Evolutionary conservation across 2,888 invertebrate genomes (phyloP), one percentile per base, ranked within the genome.

Genomic region (Ectemnius cavifrons): DNA sequence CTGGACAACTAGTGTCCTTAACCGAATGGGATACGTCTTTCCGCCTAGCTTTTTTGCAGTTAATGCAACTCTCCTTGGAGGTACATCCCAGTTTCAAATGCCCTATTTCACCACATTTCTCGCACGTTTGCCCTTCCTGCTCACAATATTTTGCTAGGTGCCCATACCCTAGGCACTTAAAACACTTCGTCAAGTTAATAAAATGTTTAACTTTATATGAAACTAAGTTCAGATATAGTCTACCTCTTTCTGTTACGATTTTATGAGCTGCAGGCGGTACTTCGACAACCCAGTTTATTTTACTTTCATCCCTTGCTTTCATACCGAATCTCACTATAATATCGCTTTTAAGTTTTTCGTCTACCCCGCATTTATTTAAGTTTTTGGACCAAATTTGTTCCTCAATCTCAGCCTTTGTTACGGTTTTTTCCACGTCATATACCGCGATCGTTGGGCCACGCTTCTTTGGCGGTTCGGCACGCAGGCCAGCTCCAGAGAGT

Each of bases 31-130:
- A 2, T 2, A 23, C 2, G 6, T 58, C 63, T 46, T 58, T 63
- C n/a, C 57, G 27, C 46, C 14, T 57, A 0, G 6, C 4, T 23
- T 14, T 46, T 16, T 14, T 28, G 18, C 68, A 69, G 16, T 28
- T 47, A 4, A 27, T 13, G 23, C 67, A 67, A 5, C 1, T 20
- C 20, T 20, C 20, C 2, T 2, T 0, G 45, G 28, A 23, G 56
- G 11, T 28, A 52, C 61, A 2, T 11, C 47, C 3, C 11, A n/a
- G n/a, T 4, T 23, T 28, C 0, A 18, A 0, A 13, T 69, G 69
- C 0, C n/a, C 69, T n/a, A 28, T 23, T 13, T 14, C 37, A 2
- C 69, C 63, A 60, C 69, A 69, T 2, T n/a, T 27, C 16, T 61
- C 57, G 14, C 70, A 70, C 49, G 0, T 0, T 49, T 49, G 16